Conservation (phyloP, 2,888 invertebrate genomes). For the Agrenia bidenticulata region DNA sequence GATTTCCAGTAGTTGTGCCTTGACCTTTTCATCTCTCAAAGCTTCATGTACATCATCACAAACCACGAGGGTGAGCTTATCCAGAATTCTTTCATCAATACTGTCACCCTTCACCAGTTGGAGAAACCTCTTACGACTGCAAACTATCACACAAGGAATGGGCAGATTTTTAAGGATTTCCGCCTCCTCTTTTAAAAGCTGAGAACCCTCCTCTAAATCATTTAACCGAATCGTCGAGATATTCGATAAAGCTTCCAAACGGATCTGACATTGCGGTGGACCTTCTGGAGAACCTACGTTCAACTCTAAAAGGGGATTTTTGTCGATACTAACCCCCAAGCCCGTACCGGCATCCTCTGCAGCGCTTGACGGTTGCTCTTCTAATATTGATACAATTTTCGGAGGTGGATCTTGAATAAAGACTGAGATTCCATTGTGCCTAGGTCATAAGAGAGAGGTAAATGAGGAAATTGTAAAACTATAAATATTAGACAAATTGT, state of each 20-base stretch:
- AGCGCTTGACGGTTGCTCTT: not conserved
- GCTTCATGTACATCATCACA: slow-evolving; percentile 51
- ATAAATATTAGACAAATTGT: too few species aligned
- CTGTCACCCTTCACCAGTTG: slow-evolving; percentile 23
- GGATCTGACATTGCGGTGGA: slow-evolving; percentile 42
- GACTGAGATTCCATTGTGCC: slow-evolving; percentile 47
- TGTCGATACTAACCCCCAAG: too few species aligned
- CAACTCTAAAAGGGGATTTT: not conserved
- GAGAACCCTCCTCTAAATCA: slow-evolving; percentile 17
- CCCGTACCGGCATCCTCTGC: not conserved
- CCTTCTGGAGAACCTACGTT: not conserved
- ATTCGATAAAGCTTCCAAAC: slow-evolving; percentile 48
- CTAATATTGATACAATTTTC: slow-evolving; percentile 14
- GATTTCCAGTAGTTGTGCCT: slow-evolving; percentile 40
- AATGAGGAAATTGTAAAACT: too few species aligned
- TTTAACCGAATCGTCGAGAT: slow-evolving; percentile 40
- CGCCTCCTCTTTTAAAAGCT: not conserved
- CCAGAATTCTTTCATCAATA: slow-evolving; percentile 15
- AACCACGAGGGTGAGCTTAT: slow-evolving; percentile 45
- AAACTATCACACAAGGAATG: slow-evolving; percentile 44
- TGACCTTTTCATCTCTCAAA: slow-evolving; percentile 29
- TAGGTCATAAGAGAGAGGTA: too few species aligned
- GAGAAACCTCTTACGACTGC: slow-evolving; percentile 43
- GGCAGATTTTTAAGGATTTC: slow-evolving; percentile 15
- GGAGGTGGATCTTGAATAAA: slow-evolving; percentile 47